Conservation (phyloP, 2,797 vertebrate species). For the Amblyraja radiata region DNA sequence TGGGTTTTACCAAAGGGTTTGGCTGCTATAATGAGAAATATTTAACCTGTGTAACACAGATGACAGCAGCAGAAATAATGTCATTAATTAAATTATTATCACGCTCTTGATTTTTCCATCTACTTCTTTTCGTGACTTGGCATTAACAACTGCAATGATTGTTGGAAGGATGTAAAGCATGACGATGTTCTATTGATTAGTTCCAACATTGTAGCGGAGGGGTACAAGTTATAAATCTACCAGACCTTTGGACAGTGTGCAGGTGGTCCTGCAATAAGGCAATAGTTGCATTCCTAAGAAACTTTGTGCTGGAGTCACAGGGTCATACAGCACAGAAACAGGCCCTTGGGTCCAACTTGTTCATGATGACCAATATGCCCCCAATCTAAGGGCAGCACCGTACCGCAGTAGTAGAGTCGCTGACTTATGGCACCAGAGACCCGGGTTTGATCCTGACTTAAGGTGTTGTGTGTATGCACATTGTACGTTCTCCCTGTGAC, state of each 20-base stretch:
- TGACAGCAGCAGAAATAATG: not conserved
- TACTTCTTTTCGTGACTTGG: not conserved
- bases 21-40: not conserved
- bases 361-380: too few relatives aligned
- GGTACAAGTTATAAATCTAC: not conserved
- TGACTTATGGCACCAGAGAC: too few relatives aligned
- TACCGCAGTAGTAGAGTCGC: too few relatives aligned
- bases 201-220: not conserved
- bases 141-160: not conserved
- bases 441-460: too few relatives aligned
- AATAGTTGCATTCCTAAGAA: too few relatives aligned
- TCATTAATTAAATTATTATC: not conserved
- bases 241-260: not conserved
- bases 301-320: too few relatives aligned
- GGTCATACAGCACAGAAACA: too few relatives aligned
- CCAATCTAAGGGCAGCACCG: too few relatives aligned
- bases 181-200: not conserved
- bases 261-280: too few relatives aligned
- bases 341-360: too few relatives aligned
- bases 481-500: too few relatives aligned
- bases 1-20: slow-evolving; percentile 15
- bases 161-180: not conserved
- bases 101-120: not conserved
- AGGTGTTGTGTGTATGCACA: too few relatives aligned
- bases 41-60: not conserved